Conservation (phyloP, 2,888 invertebrate genomes). For the Eupithecia centaureata region DNA sequence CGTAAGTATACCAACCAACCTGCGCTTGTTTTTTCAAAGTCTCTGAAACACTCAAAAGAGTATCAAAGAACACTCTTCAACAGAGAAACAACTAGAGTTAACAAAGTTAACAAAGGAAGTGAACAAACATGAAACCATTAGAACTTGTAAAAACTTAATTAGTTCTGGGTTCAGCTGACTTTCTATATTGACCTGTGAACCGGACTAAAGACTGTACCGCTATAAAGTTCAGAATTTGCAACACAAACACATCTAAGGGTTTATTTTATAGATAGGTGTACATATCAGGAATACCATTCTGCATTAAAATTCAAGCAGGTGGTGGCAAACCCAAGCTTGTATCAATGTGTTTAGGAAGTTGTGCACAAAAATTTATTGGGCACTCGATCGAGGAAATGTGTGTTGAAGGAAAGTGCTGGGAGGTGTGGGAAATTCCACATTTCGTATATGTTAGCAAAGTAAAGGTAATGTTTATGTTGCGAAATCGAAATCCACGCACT, state of each 20-base stretch:
- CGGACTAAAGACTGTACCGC: constrained; percentile 36
- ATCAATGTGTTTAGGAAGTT: constrained; percentile 49
- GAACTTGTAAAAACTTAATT: constrained; percentile 45
- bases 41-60: too few relatives aligned
- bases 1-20: too few relatives aligned
- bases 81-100: constrained; percentile 3
- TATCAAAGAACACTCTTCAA: neutral
- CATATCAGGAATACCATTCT: constrained; percentile 41
- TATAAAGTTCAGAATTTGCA: constrained; percentile 41
- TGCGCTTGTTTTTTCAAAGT: too few relatives aligned
- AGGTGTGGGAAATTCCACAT: constrained; percentile 29
- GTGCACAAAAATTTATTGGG: constrained; percentile 46
- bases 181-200: constrained; percentile 41
- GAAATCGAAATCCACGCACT: constrained; percentile 21
- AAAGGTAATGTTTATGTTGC: constrained; percentile 36
- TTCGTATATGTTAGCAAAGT: constrained; percentile 23
- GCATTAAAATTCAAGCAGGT: constrained; percentile 49
- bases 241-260: constrained; percentile 35
- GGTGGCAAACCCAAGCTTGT: constrained; percentile 43
- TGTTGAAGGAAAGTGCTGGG: constrained; percentile 38
- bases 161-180: constrained; percentile 33
- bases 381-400: constrained; percentile 42
- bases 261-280: constrained; percentile 24
- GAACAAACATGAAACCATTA: constrained; percentile 39
- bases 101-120: constrained; percentile 29